Conservation (phyloP, 2,888 invertebrate genomes). For the Drosophila testacea region DNA sequence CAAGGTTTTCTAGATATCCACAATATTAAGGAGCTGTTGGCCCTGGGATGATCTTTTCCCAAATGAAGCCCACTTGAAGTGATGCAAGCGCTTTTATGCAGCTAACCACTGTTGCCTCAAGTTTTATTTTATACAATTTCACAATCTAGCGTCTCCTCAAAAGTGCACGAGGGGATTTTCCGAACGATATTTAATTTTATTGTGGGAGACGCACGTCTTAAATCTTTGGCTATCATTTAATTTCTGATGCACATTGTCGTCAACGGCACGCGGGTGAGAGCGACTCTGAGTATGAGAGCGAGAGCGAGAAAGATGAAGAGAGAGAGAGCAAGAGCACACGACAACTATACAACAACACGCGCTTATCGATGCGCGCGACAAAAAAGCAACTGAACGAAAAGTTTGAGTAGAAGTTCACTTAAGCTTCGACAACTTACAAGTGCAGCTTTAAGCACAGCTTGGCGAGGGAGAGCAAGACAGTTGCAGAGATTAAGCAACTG, state of each 20-base stretch:
- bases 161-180: constrained; percentile 53
- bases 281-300: no score
- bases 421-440: constrained; percentile 53
- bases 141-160: constrained; percentile 37
- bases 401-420: constrained; percentile 36
- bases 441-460: constrained; percentile 69
- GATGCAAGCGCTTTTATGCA: constrained; percentile 53
- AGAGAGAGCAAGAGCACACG: constrained; percentile 40
- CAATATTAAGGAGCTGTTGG: constrained; percentile 19
- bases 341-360: constrained; percentile 36
- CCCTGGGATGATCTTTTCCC: constrained; percentile 41
- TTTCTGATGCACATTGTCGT: constrained; percentile 35
- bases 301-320: neutral
- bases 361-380: constrained; percentile 62
- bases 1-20: neutral
- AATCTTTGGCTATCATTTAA: constrained; percentile 36
- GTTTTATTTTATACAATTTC: constrained; percentile 20
- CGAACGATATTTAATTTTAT: constrained; percentile 27
- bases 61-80: constrained; percentile 35
- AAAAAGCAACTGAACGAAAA: constrained; percentile 60
- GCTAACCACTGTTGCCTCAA: constrained; percentile 5
- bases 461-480: constrained; percentile 11
- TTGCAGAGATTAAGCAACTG: neutral
- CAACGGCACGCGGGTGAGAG: constrained; percentile 7
- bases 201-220: constrained; percentile 57